Evolutionary conservation across 2,888 invertebrate species (phyloP), one percentile per base, ranked within the genome.

Genomic region (Bimastos eiseni): DNA sequence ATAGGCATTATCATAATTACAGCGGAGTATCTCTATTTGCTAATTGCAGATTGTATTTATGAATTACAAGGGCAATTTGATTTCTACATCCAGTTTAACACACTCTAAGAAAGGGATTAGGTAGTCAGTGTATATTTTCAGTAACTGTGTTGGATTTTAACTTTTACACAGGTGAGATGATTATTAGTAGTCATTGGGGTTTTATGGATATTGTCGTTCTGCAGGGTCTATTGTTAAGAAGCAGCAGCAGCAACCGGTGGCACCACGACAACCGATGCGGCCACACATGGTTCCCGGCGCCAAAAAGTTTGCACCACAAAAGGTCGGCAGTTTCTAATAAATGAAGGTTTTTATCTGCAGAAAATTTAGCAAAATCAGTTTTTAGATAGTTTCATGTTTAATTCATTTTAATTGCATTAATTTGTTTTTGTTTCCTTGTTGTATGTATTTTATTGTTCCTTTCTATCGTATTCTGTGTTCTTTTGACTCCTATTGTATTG

Each of bases 261-360:
- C 88, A 44, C 37, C 91, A 3, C 21, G 91, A 33, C 92, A 91
- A 34, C 91, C 91, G 5, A 36, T 92, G 88, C 37, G 92, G 34
- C 91, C 92, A 11, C 92, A 92, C 90, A 83, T 91, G 91, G 91
- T 91, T 34, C 41, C 49, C 15, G 90, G 83, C 15, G 37, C 70
- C 1, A 70, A 70, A 70, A 70, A 70, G 70, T 70, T 70, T n/a
- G n/a, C 30, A 30, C 8, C 70, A n/a, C 70, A 70, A 70, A 70
- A 70, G 70, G 70, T 70, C 8, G n/a, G 8, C 30, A 55, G 24
- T 13, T 49, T 4, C 4, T 70, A n/a, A 70, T 49, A 49, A 49
- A 24, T 49, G 49, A 21, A 49, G 49, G 24, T 49, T 49, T 21
- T 49, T 11, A 49, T 5, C 49, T 49, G n/a, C 30, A 70, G 70